A percentile compares a stretch with the other conserved stretches of the same genome.
phyloP scores from a whole-genome alignment of 2,888 invertebrate genomes.

The Epirrhoe tristata region DNA sequence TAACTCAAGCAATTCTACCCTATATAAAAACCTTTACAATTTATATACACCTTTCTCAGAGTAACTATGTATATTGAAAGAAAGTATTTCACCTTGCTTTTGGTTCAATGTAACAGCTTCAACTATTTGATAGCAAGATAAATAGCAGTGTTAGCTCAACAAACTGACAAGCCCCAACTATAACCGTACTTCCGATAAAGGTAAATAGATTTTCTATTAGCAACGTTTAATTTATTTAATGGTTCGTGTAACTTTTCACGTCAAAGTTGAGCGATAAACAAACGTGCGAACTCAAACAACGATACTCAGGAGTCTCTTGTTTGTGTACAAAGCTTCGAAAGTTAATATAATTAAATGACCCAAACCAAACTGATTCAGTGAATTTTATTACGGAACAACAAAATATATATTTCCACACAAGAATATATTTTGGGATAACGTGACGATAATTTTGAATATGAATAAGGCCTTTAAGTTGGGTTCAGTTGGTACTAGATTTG shows the following conservation, averaged over 20 bases:
- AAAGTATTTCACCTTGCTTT: background rate
- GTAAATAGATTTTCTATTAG: conserved; percentile 17
- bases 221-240: conserved; percentile 24
- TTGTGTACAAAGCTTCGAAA: conserved; percentile 15
- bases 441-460: background rate
- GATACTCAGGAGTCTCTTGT: conserved; percentile 11
- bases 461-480: background rate
- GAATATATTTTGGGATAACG: background rate
- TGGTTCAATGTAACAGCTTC: conserved; percentile 4
- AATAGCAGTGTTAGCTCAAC: conserved; percentile 1
- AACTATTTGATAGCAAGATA: conserved; percentile 5
- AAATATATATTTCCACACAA: background rate
- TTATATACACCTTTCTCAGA: too few species aligned
- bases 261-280: conserved; percentile 20
- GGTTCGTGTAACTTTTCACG: conserved; percentile 18
- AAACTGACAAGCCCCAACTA: conserved; percentile 12
- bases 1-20: too few species aligned
- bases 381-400: background rate
- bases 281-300: conserved; percentile 21
- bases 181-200: conserved; percentile 1
- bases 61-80: too few species aligned
- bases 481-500: too few species aligned
- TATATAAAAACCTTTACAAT: too few species aligned
- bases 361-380: background rate
- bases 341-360: conserved; percentile 14